These are phyloP conservation scores for Gadus chalcogrammus DNA, from an alignment of 2,113 vertebrate genomes.

Conservation along the genomic window DNA sequence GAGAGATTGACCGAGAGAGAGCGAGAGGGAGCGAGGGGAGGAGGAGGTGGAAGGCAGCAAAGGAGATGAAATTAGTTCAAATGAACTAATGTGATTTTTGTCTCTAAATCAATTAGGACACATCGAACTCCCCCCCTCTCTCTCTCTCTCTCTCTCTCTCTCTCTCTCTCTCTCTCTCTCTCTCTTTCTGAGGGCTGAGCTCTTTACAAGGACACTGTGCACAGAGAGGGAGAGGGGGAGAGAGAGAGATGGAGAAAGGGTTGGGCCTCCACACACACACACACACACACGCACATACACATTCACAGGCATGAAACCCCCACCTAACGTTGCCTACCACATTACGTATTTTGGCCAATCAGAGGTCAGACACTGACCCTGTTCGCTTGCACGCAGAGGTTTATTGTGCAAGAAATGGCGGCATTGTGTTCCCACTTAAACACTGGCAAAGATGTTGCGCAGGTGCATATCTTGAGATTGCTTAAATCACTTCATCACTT, in stretches of 20 bases:
- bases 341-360: no score
- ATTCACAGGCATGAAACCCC: not conserved
- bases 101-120: conserved; percentile 59
- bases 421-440: no score
- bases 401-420: no score
- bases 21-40: conserved; percentile 8
- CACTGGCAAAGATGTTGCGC: no score
- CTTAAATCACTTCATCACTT: no score
- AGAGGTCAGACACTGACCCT: no score
- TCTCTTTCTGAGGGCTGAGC: conserved; percentile 23
- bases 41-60: conserved; percentile 9
- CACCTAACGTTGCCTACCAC: not conserved
- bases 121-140: conserved; percentile 20
- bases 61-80: conserved; percentile 61
- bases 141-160: not conserved
- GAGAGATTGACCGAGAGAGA: conserved; percentile 6
- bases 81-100: conserved; percentile 66
- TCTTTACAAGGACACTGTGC: conserved; percentile 62
- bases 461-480: no score
- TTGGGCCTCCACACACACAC: not conserved
- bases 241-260: not conserved
- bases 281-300: conserved; percentile 1
- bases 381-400: no score
- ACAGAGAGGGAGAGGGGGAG: conserved; percentile 9
- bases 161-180: not conserved